Percentiles rank a stretch among this genome's conserved stretches.
Evolutionary conservation across 2,888 invertebrate genomes (phyloP).

Genomic region (Chesias legatella): DNA sequence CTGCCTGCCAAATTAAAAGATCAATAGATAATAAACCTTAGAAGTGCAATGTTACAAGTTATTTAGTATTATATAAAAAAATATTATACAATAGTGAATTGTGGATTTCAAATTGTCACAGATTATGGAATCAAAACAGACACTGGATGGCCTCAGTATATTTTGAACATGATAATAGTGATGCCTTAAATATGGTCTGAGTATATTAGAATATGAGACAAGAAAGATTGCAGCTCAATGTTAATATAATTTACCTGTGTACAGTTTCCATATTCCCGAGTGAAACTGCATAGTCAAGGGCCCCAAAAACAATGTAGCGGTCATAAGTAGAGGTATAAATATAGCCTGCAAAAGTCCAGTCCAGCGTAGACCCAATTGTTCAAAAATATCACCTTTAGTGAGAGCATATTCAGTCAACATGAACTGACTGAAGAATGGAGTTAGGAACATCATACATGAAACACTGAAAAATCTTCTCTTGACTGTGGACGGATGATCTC

Average conservation of each 20-base stretch:
- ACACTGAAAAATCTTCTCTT: conserved; percentile 94
- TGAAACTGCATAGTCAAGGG: conserved; percentile 87
- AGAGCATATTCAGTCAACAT: conserved; percentile 84
- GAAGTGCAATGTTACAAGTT: no score
- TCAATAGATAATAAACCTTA: no score
- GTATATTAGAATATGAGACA: no score
- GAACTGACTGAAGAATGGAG: conserved; percentile 88
- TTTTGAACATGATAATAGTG: no score
- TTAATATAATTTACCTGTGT: conserved; percentile 83
- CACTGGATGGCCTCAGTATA: no score
- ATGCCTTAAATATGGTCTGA: no score
- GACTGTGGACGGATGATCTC: conserved; percentile 93
- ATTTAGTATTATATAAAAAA: no score
- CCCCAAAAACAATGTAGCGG: conserved; percentile 90
- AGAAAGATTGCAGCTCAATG: no score
- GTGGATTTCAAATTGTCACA: no score
- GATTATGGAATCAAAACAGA: no score
- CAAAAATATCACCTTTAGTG: conserved; percentile 82
- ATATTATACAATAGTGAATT: no score
- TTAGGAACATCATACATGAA: conserved; percentile 88
- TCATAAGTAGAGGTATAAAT: conserved; percentile 87
- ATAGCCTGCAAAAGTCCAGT: conserved; percentile 87
- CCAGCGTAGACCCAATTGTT: conserved; percentile 87
- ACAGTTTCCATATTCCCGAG: conserved; percentile 84
- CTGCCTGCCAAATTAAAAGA: no score